These are phyloP conservation scores for Pseudomyrmex cubaensis DNA, from an alignment of 1,140 invertebrate genomes.

Conservation along the genomic window DNA sequence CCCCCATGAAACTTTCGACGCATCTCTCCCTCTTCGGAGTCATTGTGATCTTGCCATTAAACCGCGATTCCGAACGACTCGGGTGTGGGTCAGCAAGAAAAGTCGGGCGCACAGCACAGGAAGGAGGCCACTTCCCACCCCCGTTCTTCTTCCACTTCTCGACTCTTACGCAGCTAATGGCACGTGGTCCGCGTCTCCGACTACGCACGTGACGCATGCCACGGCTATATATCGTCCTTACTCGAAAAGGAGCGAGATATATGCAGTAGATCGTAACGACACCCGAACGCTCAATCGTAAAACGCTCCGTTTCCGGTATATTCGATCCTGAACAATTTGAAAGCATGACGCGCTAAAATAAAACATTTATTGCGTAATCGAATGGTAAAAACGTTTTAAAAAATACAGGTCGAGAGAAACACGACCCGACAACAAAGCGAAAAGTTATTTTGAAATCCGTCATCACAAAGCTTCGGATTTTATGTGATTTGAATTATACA, in stretches of 20 bases:
- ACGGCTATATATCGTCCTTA: conserved; percentile 32
- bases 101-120: conserved; percentile 29
- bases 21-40: conserved; percentile 38
- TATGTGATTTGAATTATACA: not conserved
- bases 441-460: not conserved
- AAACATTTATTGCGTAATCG: conserved; percentile 32
- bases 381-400: not conserved
- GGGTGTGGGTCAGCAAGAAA: conserved; percentile 63
- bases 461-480: not conserved
- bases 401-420: too few relatives aligned
- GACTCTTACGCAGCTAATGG: conserved; percentile 60
- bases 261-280: conserved; percentile 60
- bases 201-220: conserved; percentile 59
- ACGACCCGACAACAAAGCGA: not conserved
- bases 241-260: conserved; percentile 14
- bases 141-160: conserved; percentile 35
- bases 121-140: conserved; percentile 33
- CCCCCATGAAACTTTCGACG: conserved; percentile 66
- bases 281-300: conserved; percentile 58
- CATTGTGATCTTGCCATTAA: conserved; percentile 73
- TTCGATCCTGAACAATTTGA: conserved; percentile 53
- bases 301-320: conserved; percentile 35
- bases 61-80: conserved; percentile 67
- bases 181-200: conserved; percentile 51
- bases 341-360: conserved; percentile 35